These are phyloP conservation scores for Podarcis muralis DNA, from an alignment of 2,113 vertebrate species.

Conservation along the genomic window DNA sequence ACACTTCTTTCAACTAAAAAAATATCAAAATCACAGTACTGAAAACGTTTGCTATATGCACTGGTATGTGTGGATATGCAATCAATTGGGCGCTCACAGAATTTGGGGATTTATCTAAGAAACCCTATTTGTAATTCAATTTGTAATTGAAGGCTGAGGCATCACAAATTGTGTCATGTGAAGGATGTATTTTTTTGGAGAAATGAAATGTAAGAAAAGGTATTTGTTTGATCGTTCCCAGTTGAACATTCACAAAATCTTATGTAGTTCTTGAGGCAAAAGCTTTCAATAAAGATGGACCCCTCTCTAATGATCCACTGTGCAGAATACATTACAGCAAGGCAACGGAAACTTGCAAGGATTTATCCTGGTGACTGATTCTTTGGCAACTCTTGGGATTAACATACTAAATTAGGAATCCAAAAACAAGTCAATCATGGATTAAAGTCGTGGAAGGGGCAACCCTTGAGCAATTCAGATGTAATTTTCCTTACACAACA, in stretches of 20 bases:
- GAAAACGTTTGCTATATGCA: fast-evolving
- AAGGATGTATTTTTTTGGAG: background rate
- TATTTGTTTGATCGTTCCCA: background rate
- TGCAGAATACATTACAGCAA: background rate
- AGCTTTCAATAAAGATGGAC: conserved; percentile 22
- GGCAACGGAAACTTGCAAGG: conserved; percentile 21
- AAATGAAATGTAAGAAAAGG: conserved; percentile 9
- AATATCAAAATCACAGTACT: background rate
- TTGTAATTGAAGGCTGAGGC: conserved; percentile 21
- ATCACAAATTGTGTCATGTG: background rate
- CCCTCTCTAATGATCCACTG: conserved; percentile 16
- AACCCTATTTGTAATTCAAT: conserved; percentile 2
- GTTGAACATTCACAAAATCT: background rate
- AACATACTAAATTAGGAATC: conserved; percentile 45
- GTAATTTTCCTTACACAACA: conserved; percentile 46
- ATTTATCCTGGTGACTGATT: conserved; percentile 46
- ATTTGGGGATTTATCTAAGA: fast-evolving
- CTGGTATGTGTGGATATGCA: background rate
- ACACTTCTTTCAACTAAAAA: background rate
- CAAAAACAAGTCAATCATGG: conserved; percentile 35
- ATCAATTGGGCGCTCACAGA: background rate
- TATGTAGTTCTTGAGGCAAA: background rate
- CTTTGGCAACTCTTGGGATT: conserved; percentile 41
- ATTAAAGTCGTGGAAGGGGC: conserved; percentile 29
- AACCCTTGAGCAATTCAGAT: conserved; percentile 25